These are phyloP conservation scores for Rhinoderma darwinii DNA, from an alignment of 2,113 vertebrate genomes.

Conservation along the genomic window DNA sequence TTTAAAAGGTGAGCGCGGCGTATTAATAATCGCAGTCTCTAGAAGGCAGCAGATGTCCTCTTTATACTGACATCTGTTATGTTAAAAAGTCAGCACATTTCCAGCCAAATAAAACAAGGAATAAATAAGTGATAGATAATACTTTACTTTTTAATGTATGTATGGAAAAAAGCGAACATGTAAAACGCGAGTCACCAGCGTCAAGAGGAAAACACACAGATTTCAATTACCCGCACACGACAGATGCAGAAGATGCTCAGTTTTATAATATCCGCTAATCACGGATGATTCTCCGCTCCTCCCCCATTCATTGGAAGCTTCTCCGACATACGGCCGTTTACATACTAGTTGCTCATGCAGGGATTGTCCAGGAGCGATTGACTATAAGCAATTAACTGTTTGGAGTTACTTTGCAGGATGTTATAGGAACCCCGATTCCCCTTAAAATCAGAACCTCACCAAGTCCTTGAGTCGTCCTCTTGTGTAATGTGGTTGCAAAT, in stretches of 20 bases:
- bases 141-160: neutral
- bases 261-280: neutral
- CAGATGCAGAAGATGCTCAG: neutral
- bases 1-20: neutral
- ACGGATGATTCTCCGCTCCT: neutral
- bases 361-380: neutral
- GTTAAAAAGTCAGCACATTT: constrained; percentile 12
- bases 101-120: neutral
- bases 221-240: neutral
- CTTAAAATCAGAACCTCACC: too few relatives aligned
- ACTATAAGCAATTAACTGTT: neutral
- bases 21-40: neutral
- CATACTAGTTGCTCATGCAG: neutral
- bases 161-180: neutral
- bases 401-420: neutral
- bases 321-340: neutral
- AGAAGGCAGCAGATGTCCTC: constrained; percentile 30
- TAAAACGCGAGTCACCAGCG: neutral
- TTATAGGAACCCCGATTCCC: too few relatives aligned
- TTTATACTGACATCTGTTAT: constrained; percentile 38
- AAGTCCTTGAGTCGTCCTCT: too few relatives aligned
- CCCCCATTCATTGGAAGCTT: neutral
- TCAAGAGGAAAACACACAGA: neutral
- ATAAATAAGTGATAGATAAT: constrained; percentile 21
- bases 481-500: too few relatives aligned